Percentiles rank a stretch among this genome's conserved stretches.
These are phyloP conservation scores for Caretta caretta DNA, from an alignment of 2,113 vertebrate species.

Conservation along the genomic window DNA sequence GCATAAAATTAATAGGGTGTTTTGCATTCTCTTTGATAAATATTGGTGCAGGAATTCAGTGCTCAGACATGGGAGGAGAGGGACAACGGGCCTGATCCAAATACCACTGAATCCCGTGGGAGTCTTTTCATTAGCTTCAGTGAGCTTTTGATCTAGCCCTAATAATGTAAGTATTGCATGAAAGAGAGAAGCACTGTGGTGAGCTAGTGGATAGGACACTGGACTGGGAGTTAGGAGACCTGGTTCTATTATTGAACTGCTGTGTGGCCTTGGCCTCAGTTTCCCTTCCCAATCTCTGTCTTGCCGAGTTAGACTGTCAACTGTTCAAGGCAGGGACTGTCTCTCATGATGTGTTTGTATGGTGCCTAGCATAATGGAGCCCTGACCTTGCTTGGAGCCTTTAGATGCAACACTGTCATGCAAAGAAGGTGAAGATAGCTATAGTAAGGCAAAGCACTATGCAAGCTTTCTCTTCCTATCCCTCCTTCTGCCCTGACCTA, in stretches of 20 bases:
- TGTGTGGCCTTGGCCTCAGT: not conserved
- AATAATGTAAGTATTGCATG: not conserved
- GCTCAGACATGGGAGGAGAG: not conserved
- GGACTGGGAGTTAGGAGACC: not conserved
- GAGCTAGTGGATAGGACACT: not conserved
- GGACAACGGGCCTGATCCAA: not conserved
- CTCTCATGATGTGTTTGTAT: not conserved
- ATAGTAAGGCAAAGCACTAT: not conserved
- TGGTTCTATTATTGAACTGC: not conserved
- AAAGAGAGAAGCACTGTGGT: not conserved
- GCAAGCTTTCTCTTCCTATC: not conserved
- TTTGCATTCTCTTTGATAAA: not conserved
- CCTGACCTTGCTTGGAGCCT: not conserved
- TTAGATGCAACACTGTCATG: rapidly evolving
- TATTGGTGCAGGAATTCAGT: not conserved
- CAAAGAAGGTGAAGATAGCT: not conserved
- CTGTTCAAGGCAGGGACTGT: not conserved
- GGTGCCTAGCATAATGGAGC: not conserved
- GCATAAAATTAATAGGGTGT: not conserved
- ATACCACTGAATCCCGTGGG: not conserved
- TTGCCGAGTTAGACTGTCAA: not conserved
- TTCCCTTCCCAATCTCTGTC: not conserved
- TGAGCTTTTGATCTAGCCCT: not conserved
- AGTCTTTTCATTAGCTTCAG: not conserved
- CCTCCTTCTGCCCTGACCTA: not conserved